Evolutionary conservation across 2,888 invertebrate species (phyloP).

Genomic region (Mechanitis mazaeus): DNA sequence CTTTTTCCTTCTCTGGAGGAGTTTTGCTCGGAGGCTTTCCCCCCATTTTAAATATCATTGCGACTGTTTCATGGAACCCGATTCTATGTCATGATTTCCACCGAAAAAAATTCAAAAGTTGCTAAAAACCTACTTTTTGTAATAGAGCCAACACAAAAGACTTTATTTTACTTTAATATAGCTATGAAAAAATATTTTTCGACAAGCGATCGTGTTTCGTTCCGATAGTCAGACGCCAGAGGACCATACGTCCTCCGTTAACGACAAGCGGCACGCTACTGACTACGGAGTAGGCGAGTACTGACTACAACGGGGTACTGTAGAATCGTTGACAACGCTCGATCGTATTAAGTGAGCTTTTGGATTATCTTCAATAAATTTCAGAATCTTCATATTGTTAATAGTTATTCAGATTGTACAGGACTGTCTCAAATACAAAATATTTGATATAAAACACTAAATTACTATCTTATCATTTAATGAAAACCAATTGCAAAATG

Average conservation of each 20-base stretch:
- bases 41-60: slow-evolving; percentile 68
- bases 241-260: slow-evolving; percentile 40
- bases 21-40: slow-evolving; percentile 54
- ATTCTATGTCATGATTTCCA: slow-evolving; percentile 11
- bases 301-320: slow-evolving; percentile 6
- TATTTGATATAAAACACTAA: neutral
- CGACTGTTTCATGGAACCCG: slow-evolving; percentile 32
- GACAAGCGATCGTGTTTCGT: slow-evolving; percentile 54
- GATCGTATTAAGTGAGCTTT: slow-evolving; percentile 3
- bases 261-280: slow-evolving; percentile 64
- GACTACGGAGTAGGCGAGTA: slow-evolving; percentile 20
- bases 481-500: too few species aligned
- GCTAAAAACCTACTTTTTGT: neutral
- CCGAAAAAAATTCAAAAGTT: slow-evolving; percentile 7
- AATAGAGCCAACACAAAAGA: slow-evolving; percentile 5
- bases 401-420: neutral
- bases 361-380: slow-evolving; percentile 3
- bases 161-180: slow-evolving; percentile 1
- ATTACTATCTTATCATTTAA: too few species aligned
- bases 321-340: slow-evolving; percentile 2
- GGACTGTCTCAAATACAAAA: neutral
- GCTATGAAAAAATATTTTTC: slow-evolving; percentile 14
- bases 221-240: slow-evolving; percentile 40
- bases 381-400: neutral
- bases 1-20: slow-evolving; percentile 42